Base-by-base conservation (phyloP, 1,140 invertebrate genomes). In the Acromyrmex heyeri region DNA sequence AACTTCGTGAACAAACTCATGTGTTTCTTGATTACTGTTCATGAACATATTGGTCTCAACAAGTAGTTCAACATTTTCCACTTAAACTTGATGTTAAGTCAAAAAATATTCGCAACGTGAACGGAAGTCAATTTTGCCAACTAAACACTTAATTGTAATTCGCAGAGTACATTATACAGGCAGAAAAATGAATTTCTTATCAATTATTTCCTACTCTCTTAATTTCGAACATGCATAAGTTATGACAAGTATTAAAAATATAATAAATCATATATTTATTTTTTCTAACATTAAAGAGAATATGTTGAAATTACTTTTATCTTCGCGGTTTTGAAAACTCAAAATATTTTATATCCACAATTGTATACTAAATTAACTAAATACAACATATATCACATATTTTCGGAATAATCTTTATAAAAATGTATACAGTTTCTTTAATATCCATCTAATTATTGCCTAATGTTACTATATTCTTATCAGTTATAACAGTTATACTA, bases 1-100 rank as follows among this genome's bases (percentile, higher is more conserved):
- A 83, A 69, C 69, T 73, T 50, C 24, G 27, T 27, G 14, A 81
- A 44, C 64, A 21, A 81, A 62, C 38, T 61, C 69, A 55, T 82
- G 38, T 14, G 34, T 79, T 67, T 79, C 34, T 67, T 79, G 55
- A 55, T 79, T 27, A 53, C 27, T 24, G 55, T n/a, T 61, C 21
- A 73, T 83, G 8, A 73, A 61, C n/a, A 61, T 50, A 73, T 55
- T 10, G 38, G 18, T 72, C 38, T 61, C 57, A 61, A 73, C 69
- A 62, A 75, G 69, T 83, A 75, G n/a, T 75, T 12, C 2, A 44
- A 72, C 55, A 16, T 38, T 79, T 69, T 48, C 48, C 16, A 2
- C 10, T 8, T 61, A 83, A 75, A 83, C 53, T 59, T 70, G 16
- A 6, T 3, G 34, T 70, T 57, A 16, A 24, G 65, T 44, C 18